Percentiles rank a stretch among this genome's conserved stretches.
Conservation (phyloP, 2,888 invertebrate species). For the Volucella zonaria region DNA sequence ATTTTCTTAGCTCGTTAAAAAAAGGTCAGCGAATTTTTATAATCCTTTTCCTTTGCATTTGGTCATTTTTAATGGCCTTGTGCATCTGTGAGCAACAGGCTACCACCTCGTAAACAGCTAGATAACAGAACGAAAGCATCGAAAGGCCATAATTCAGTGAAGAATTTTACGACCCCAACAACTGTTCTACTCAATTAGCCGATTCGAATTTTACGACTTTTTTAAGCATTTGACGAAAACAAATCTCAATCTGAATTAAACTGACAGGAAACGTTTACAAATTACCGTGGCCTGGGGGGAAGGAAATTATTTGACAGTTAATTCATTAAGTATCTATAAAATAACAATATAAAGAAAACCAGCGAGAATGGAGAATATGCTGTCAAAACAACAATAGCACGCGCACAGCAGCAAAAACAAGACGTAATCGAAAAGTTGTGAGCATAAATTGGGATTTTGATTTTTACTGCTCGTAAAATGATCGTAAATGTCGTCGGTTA, state of each 20-base stretch:
- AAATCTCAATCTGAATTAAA: slow-evolving; percentile 2
- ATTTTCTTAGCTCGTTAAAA: slow-evolving; percentile 37
- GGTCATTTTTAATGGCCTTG: too few relatives aligned
- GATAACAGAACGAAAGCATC: background rate
- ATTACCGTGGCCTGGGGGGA: background rate
- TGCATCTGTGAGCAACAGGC: background rate
- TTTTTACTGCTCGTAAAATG: slow-evolving; percentile 83
- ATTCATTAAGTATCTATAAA: slow-evolving; percentile 68
- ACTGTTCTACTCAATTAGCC: slow-evolving; percentile 54
- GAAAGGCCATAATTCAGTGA: slow-evolving; percentile 1
- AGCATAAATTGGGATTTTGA: slow-evolving; percentile 79
- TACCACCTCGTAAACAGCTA: slow-evolving; percentile 12
- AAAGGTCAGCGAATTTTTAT: background rate
- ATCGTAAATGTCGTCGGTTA: slow-evolving; percentile 83
- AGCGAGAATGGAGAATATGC: slow-evolving; percentile 36
- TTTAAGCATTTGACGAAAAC: slow-evolving; percentile 7
- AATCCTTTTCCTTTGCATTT: too few relatives aligned
- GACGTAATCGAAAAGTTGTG: slow-evolving; percentile 69
- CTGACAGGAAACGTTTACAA: slow-evolving; percentile 13
- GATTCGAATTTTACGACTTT: slow-evolving; percentile 53
- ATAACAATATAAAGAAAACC: slow-evolving; percentile 45
- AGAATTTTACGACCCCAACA: slow-evolving; percentile 41
- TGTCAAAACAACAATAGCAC: slow-evolving; percentile 5
- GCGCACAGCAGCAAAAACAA: slow-evolving; percentile 52
- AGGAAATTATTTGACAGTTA: slow-evolving; percentile 60